These are phyloP conservation scores for Conops quadrifasciatus DNA, from an alignment of 2,888 invertebrate genomes.

Conservation along the genomic window DNA sequence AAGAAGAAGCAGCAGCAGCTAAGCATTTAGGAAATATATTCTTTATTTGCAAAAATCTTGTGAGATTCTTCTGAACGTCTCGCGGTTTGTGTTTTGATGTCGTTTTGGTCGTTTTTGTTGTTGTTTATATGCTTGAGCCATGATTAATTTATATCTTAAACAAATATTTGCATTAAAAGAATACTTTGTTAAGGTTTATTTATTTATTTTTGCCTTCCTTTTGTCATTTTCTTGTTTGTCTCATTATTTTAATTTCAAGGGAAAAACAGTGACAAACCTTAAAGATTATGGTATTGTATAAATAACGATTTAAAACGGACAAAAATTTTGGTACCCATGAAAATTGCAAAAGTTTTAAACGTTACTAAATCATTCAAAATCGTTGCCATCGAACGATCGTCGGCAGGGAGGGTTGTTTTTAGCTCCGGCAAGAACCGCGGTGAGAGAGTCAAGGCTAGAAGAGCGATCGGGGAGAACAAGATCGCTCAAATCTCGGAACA, in stretches of 20 bases:
- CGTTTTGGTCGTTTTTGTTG: background rate
- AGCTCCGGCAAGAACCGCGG: too few species aligned
- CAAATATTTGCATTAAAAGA: conserved; percentile 28
- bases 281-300: too few species aligned
- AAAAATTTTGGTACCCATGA: background rate
- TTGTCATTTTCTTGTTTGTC: too few species aligned
- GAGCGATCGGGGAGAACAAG: too few species aligned
- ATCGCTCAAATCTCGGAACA: too few species aligned
- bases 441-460: too few species aligned
- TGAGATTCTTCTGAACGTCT: background rate
- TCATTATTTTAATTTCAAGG: too few species aligned
- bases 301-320: background rate
- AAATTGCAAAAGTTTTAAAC: background rate
- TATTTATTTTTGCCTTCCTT: background rate
- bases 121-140: conserved; percentile 5
- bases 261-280: too few species aligned
- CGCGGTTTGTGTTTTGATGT: background rate
- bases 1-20: too few species aligned
- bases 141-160: conserved; percentile 31
- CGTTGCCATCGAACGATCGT: too few species aligned
- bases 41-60: background rate
- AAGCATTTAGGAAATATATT: too few species aligned
- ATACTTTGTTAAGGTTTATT: background rate
- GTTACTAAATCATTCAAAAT: background rate
- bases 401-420: too few species aligned